Base-by-base conservation (phyloP, 37 sponge, comb jelly and placozoan genomes). In the Ianthella basta region DNA sequence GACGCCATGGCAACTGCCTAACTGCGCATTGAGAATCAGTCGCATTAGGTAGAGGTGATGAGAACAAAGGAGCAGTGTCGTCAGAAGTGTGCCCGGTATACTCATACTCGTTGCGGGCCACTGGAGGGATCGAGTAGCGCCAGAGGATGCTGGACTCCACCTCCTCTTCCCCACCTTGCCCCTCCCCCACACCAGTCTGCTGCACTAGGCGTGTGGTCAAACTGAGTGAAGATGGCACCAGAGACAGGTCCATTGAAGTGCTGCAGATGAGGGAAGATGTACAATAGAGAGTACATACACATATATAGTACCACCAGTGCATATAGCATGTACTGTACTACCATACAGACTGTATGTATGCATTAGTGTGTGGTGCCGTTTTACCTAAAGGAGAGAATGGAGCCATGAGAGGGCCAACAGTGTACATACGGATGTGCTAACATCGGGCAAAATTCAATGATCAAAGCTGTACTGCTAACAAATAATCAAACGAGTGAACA, bases 81-180 rank as follows among this genome's bases (percentile, higher is more conserved):
- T 93, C 94, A 57, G 56, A 60, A 30, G 81, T 65, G n/a, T 54
- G 21, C 0, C 87, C 88, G 18, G 72, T 29, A 30, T 89, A 87
- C 24, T 80, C 39, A 53, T 85, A 93, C 83, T 93, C 90, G 27
- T 89, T 68, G 5, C 83, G 85, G 57, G 87, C 61, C 55, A 93
- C 63, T 13, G 87, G 74, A 57, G 94, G 94, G n/a, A 93, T 81
- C 0, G 61, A 81, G 80, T 93, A 93, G 21, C 74, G 56, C 90
- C 90, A 89, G 15, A 82, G 86, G 33, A 77, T 83, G 16, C 81
- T 36, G 27, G 83, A 74, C 56, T 87, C 64, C 18, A 89, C 83
- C 33, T 85, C 53, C n/a, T 93, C 88, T 54, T 87, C 60, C 24
- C 37, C 74, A 0, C 82, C 85, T 36, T 84, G 53, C 10, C 32